Evolutionary conservation across 2,797 vertebrate genomes (phyloP), one percentile per base, ranked within the genome.

Genomic region (Mionectes olivaceus): DNA sequence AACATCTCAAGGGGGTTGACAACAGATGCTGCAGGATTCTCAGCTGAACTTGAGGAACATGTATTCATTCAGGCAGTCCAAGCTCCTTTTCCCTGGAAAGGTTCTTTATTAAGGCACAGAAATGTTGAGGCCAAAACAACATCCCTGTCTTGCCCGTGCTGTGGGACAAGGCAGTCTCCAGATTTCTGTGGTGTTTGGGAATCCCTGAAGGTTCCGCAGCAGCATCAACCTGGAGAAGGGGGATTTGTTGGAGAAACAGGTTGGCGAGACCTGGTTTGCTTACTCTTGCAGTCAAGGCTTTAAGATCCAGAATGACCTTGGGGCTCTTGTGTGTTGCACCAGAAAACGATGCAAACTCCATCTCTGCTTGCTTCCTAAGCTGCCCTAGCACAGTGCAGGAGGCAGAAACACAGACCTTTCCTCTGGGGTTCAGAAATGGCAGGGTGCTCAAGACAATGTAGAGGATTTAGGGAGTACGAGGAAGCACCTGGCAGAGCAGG

Each of bases 1-100:
- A 75, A 7, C 1, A 3, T 78, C 79, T 88, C 82, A 67, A 32
- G 55, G 56, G 55, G 13, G 86, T 1, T 89, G 44, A 65, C 46
- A 85, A 39, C 61, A 95, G 73, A 78, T 80, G 93, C 63, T 79
- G n/a, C 49, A 87, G 64, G 63, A 87, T 86, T 80, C 83, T 80
- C 77, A 91, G 67, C 32, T 86, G 83, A 93, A 87, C 49, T 46
- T 0, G 0, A 28, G 47, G 16, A 93, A 43, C 30, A 5, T 2
- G 12, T 32, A 59, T 56, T 91, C 56, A 56, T 68, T 82, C 30
- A 74, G 30, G 33, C 70, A 82, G 39, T 33, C 22, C 13, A 10
- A 82, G 60, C 10, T 80, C 41, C 52, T 76, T 79, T 59, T 55
- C 30, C 13, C 2, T 44, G 14, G 49, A 15, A 52, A 70, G 78